phyloP scores from a whole-genome alignment of 2,888 invertebrate species.

The Cantharis flavilabris region DNA sequence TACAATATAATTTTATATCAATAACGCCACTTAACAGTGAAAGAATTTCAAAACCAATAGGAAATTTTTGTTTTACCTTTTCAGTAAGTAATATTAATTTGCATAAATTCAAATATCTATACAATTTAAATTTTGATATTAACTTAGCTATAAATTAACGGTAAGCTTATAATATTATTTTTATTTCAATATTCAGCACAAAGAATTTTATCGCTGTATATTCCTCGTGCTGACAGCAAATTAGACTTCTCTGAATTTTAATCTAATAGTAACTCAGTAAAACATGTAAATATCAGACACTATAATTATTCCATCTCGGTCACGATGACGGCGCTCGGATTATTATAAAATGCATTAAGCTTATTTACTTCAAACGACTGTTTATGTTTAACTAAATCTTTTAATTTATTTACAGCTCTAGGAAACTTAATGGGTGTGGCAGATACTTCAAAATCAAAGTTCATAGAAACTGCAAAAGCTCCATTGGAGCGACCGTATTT shows the following conservation, averaged over 20 bases:
- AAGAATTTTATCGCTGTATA: neutral
- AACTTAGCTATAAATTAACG: neutral
- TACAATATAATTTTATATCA: neutral
- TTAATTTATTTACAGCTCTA: conserved; percentile 29
- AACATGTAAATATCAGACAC: neutral
- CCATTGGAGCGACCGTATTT: conserved; percentile 76
- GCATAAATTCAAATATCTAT: neutral
- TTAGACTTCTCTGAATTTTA: neutral
- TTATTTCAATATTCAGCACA: neutral
- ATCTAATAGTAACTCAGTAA: neutral
- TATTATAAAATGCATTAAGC: neutral
- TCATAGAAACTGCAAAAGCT: conserved; percentile 38
- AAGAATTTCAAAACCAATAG: neutral
- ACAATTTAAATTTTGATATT: neutral
- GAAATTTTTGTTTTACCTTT: neutral
- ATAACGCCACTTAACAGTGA: neutral
- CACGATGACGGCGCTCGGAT: neutral
- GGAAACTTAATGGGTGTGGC: conserved; percentile 33
- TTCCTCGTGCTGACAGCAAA: neutral
- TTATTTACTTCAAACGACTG: neutral
- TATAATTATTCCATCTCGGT: neutral
- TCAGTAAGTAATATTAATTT: neutral
- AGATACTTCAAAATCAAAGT: conserved; percentile 32
- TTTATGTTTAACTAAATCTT: neutral
- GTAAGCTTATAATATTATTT: neutral